Base-by-base conservation (phyloP, 2,888 invertebrate genomes). In the Hanleya hanleyi region DNA sequence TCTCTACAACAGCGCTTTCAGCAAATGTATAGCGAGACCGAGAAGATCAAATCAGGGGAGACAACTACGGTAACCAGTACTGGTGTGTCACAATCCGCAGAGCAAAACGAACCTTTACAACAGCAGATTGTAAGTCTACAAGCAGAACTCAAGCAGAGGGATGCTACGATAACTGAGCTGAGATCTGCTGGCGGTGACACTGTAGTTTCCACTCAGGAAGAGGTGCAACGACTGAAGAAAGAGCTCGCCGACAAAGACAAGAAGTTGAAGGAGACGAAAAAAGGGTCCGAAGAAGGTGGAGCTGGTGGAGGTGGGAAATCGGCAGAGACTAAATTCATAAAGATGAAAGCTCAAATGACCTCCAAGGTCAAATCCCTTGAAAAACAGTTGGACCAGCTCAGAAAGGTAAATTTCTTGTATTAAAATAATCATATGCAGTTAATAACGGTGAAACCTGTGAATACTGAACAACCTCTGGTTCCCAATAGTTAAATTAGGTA, bases 151-250 rank as follows among this genome's bases (percentile, higher is more conserved):
- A 67, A 38, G 47, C 77, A 57, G 32, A 57, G 32, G 9, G 57
- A 57, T 29, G 18, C 57, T 29, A 26, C 75, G 41, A 77, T 72
- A 49, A 32, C 51, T 29, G 38, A 65, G 15, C 32, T 41, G 22
- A 41, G 33, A 64, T 79, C 94, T 94, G 89, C 93, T 94, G 0
- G 92, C 94, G 18, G 22, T 29, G 37, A 36, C n/a, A 29, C 6
- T 33, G 57, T 50, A 38, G 36, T 49, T 35, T 50, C 38, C 36
- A 33, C 22, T 1, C 36, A 37, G 35, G 57, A 69, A n/a, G 41
- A 65, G 15, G 90, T 93, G 93, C 77, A 94, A 94, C 91, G 93
- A 94, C 92, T 93, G 93, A 87, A 92, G 91, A 77, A 89, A 94
- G n/a, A 92, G 91, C 72, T 91, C 94, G 94, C 88, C 92, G 93